Evolutionary conservation across 2,888 invertebrate genomes (phyloP), one percentile per base, ranked within the genome.

Genomic region (Galerucella pusilla): DNA sequence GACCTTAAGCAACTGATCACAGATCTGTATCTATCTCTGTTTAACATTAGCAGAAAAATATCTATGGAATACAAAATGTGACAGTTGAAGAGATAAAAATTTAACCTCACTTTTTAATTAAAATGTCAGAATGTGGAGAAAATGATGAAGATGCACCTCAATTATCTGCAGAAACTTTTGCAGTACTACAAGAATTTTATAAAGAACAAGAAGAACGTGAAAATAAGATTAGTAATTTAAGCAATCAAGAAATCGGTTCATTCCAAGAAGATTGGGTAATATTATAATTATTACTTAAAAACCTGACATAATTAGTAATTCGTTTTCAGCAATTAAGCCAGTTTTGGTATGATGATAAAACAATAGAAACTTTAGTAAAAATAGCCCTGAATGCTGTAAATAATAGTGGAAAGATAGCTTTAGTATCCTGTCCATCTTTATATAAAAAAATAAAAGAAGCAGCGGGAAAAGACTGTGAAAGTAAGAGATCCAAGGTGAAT

Each of bases 341-440:
- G 88, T 98, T 99, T 89, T 99, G 98, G 98, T 99, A 99, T 85
- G 93, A 94, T 83, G 93, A 95, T 59, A 86, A 89, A 3, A 98
- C 98, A 0, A 93, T 95, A 60, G 88, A 91, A 45, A 87, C 87
- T 1, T 87, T 98, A n/a, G 93, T 93, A 0, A 89, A 90, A 81
- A 93, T 94, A 74, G 92, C 93, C 9, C 85, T 93, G 64, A 87
- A 89, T 77, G 86, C 88, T 5, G 88, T 92, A 16, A 89, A 89
- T 10, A 82, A 87, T 10, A 87, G 89, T 57, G 92, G 92, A 1
- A 91, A 90, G 80, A 93, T 97, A 72, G 97, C 95, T 0, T 91
- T 97, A 70, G 89, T 98, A 46, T 97, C 97, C 2, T 96, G 97
- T 81, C 98, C 98, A 5, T 95, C 97, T 0, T 88, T 97, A 0